Evolutionary conservation across 2,888 invertebrate genomes (phyloP).

Genomic region (Cryptops parisi): DNA sequence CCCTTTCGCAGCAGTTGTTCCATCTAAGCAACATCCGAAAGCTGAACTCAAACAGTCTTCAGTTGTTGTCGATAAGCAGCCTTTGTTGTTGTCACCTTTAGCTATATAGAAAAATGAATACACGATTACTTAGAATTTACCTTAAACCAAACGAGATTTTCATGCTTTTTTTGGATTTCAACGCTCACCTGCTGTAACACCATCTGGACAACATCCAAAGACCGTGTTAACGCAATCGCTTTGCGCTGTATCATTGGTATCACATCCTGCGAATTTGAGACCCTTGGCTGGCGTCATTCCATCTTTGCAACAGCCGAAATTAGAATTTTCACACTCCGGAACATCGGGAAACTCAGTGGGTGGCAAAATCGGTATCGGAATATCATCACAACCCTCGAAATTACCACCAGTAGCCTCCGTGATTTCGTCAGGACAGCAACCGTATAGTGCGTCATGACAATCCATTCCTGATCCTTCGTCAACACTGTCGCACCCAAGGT

Average conservation of each 20-base stretch:
- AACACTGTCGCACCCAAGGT: background rate
- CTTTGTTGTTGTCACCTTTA: conserved; percentile 51
- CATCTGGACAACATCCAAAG: conserved; percentile 46
- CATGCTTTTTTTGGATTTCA: background rate
- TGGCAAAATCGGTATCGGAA: background rate
- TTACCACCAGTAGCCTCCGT: conserved; percentile 46
- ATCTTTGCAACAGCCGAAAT: conserved; percentile 76
- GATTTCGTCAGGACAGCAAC: conserved; percentile 29
- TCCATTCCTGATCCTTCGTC: conserved; percentile 19
- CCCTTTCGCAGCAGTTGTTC: conserved; percentile 57
- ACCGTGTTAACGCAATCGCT: conserved; percentile 12
- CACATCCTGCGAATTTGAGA: conserved; percentile 38
- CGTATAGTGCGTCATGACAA: conserved; percentile 37
- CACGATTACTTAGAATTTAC: background rate
- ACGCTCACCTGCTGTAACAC: conserved; percentile 25
- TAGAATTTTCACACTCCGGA: conserved; percentile 47
- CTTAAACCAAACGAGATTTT: background rate
- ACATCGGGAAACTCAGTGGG: background rate
- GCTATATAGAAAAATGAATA: conserved; percentile 46
- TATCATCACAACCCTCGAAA: conserved; percentile 33
- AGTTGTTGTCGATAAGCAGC: conserved; percentile 41
- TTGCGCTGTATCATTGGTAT: background rate
- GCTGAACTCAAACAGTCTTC: conserved; percentile 20
- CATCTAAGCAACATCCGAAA: conserved; percentile 74
- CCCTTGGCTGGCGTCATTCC: conserved; percentile 63